Conservation (phyloP, 2,113 vertebrate genomes). For the Sylvicapra grimmia region DNA sequence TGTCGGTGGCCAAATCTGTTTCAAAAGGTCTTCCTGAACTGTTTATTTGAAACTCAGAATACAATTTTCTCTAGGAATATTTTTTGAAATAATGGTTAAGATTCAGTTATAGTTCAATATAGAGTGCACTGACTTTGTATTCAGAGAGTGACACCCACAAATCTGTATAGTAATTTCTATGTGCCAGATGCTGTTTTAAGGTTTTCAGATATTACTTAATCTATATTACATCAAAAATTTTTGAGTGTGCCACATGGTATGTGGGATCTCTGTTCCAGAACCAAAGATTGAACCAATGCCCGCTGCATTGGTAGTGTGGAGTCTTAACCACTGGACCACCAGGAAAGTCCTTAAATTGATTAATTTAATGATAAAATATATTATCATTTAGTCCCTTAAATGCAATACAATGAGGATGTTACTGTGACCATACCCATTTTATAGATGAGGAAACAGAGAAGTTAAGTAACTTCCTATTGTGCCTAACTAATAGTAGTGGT, state of each 20-base stretch:
- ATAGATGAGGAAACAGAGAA: neutral
- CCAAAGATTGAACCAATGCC: neutral
- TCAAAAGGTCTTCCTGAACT: neutral
- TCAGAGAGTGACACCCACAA: neutral
- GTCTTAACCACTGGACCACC: neutral
- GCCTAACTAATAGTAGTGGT: neutral
- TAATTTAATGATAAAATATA: neutral
- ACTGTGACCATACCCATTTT: neutral
- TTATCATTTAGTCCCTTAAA: neutral
- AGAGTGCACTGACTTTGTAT: neutral
- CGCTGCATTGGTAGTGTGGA: neutral
- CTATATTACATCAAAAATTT: neutral
- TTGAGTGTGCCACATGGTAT: neutral
- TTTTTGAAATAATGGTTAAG: neutral
- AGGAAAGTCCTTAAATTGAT: neutral
- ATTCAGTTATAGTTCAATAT: neutral
- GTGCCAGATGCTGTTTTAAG: neutral
- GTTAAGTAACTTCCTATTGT: neutral
- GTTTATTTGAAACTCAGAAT: neutral
- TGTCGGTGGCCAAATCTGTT: neutral
- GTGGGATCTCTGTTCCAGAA: neutral
- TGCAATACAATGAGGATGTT: neutral
- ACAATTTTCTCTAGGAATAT: neutral
- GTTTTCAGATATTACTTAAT: neutral
- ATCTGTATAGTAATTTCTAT: neutral